Evolutionary conservation across 2,797 vertebrate species (phyloP), one percentile per base, ranked within the genome.

Genomic region (Lophius americanus): DNA sequence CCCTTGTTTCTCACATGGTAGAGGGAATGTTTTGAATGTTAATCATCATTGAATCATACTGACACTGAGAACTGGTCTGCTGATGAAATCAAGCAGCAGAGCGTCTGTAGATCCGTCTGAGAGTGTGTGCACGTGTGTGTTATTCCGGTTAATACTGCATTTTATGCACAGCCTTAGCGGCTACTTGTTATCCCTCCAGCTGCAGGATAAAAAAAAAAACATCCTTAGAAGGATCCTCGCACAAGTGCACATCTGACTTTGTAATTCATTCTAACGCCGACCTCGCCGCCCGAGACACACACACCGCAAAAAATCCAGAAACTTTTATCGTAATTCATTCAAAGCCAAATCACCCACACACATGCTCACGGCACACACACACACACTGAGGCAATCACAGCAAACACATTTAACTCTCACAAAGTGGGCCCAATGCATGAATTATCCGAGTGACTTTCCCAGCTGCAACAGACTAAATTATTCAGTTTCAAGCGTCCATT

Each of bases 361-460:
- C 58, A 36, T 14, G 33, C 64, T 23, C 23, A 23, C 23, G 23
- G 23, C 23, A 37, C 9, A 0, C 23, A 55, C 73, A 61, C 58
- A 54, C 35, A 60, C 57, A 50, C 67, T 49, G 2, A 57, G 7
- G 42, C 49, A 86, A 81, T 81, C 70, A 56, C 48, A 60, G 64
- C 71, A 73, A 73, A 51, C 51, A 14, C 53, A 41, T 41, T 44
- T 70, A 53, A 23, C 56, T 61, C 77, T 72, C 75, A 51, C 66
- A 81, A 81, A 88, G 68, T 81, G 78, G 73, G 70, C 81, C 81
- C 75, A 59, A 72, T 78, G 77, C 75, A 88, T 86, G 78, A 91
- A 90, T 93, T 88, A 89, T 85, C 81, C 84, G 81, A 79, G 68
- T 78, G 69, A 87, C 74, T 91, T 85, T 82, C 69, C 72, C 78